Conservation (phyloP, 2,797 vertebrate genomes). For the Etheostoma perlongum region DNA sequence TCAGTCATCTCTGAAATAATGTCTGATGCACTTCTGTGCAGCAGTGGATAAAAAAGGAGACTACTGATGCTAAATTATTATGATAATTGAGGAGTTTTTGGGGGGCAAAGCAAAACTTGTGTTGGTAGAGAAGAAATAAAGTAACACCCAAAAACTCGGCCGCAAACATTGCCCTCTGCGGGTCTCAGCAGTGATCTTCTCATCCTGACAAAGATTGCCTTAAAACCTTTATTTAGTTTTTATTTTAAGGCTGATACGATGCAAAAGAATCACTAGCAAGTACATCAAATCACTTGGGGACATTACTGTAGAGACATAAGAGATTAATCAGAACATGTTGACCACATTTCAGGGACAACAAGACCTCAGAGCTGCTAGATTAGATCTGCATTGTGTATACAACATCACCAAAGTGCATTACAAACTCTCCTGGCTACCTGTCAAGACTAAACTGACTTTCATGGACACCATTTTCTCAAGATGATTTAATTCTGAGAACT, state of each 20-base stretch:
- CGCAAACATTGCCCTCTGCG: slow-evolving; percentile 1
- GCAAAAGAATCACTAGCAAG: background rate
- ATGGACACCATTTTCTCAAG: background rate
- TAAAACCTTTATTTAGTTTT: background rate
- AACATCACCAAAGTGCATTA: no score
- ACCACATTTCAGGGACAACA: slow-evolving; percentile 25
- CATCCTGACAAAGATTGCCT: background rate
- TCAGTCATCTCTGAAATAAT: slow-evolving; percentile 76
- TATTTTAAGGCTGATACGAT: background rate
- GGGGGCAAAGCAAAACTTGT: slow-evolving; percentile 53
- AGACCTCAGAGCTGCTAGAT: slow-evolving; percentile 5
- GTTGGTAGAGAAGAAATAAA: slow-evolving; percentile 23
- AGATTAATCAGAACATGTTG: slow-evolving; percentile 2
- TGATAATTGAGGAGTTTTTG: slow-evolving; percentile 77
- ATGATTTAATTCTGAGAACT: no score
- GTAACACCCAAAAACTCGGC: background rate
- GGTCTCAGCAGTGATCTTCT: slow-evolving; percentile 8
- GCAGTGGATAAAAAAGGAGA: slow-evolving; percentile 56
- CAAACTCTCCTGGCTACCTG: background rate
- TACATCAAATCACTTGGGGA: background rate
- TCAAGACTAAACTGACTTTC: background rate
- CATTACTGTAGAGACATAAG: slow-evolving; percentile 1
- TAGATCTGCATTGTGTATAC: background rate
- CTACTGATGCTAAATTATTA: slow-evolving; percentile 66
- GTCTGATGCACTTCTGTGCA: slow-evolving; percentile 78